A percentile compares a stretch with the other conserved stretches of the same genome.
Conservation (phyloP, 2,113 vertebrate genomes). For the Patagioenas fasciata region DNA sequence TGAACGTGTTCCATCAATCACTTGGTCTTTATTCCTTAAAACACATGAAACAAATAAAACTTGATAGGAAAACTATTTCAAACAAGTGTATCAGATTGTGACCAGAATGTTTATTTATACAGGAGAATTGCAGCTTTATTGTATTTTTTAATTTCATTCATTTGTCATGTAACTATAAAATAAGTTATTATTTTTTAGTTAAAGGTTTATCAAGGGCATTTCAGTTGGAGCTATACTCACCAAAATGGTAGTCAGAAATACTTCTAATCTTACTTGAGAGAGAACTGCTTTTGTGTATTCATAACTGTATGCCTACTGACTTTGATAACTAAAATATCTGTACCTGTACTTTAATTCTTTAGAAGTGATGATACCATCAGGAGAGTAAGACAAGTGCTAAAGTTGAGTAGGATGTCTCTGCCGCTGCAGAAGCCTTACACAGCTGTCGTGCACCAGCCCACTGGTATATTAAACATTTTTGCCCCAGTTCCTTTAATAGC, state of each 20-base stretch:
- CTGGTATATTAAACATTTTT: background rate
- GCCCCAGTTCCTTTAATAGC: background rate
- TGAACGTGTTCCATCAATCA: background rate
- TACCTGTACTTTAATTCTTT: background rate
- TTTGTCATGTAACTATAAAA: background rate
- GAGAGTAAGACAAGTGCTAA: background rate
- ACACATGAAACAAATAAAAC: background rate
- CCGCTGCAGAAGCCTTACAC: background rate
- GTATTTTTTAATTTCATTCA: constrained; percentile 5
- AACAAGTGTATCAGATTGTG: background rate
- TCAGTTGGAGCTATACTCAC: background rate
- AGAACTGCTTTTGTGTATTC: background rate
- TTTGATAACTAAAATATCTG: background rate
- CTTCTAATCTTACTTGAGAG: background rate
- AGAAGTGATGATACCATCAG: background rate
- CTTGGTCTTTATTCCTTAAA: background rate
- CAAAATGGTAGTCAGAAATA: background rate
- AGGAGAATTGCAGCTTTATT: background rate
- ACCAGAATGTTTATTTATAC: background rate
- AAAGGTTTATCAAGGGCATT: background rate
- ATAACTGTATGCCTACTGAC: background rate
- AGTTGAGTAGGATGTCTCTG: background rate
- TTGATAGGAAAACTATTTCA: background rate
- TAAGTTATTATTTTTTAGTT: background rate
- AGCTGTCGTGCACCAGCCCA: background rate